Percentiles rank a stretch among this genome's conserved stretches.
Evolutionary conservation across 2,888 invertebrate species (phyloP).

Genomic region (Celastrina argiolus): DNA sequence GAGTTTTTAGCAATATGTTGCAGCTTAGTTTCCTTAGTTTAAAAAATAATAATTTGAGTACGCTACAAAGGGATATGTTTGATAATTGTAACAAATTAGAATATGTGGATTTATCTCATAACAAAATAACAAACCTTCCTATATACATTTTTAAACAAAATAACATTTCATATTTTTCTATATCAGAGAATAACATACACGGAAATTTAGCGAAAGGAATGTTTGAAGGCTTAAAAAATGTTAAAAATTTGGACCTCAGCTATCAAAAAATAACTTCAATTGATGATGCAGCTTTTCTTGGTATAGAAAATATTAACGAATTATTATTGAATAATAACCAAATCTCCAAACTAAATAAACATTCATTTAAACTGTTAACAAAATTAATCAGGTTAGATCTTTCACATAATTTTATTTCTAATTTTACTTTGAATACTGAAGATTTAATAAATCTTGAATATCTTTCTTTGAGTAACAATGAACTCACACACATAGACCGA

Average conservation of each 20-base stretch:
- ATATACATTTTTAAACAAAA: slow-evolving; percentile 48
- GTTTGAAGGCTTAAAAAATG: slow-evolving; percentile 49
- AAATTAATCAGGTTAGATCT: slow-evolving; percentile 47
- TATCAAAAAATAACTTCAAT: slow-evolving; percentile 45
- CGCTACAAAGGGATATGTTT: not conserved
- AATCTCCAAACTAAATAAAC: slow-evolving; percentile 40
- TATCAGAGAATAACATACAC: slow-evolving; percentile 45
- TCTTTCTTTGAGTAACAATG: slow-evolving; percentile 46
- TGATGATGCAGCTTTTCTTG: slow-evolving; percentile 51
- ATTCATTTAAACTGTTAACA: slow-evolving; percentile 44
- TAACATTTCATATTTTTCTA: slow-evolving; percentile 42
- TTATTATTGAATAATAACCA: slow-evolving; percentile 51
- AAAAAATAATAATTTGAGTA: not conserved
- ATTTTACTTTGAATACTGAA: slow-evolving; percentile 46
- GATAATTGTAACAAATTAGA: slow-evolving; percentile 35
- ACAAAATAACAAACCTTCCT: slow-evolving; percentile 46
- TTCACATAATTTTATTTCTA: slow-evolving; percentile 48
- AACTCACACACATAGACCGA: slow-evolving; percentile 42
- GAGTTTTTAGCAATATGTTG: slow-evolving; percentile 19
- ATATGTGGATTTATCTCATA: slow-evolving; percentile 46
- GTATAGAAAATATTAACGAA: slow-evolving; percentile 39
- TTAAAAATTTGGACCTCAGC: slow-evolving; percentile 45
- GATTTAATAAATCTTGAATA: slow-evolving; percentile 44
- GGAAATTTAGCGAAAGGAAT: slow-evolving; percentile 46
- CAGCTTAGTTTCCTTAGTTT: not conserved